Base-by-base conservation (phyloP, 2,113 vertebrate species). In the Daubentonia madagascariensis region DNA sequence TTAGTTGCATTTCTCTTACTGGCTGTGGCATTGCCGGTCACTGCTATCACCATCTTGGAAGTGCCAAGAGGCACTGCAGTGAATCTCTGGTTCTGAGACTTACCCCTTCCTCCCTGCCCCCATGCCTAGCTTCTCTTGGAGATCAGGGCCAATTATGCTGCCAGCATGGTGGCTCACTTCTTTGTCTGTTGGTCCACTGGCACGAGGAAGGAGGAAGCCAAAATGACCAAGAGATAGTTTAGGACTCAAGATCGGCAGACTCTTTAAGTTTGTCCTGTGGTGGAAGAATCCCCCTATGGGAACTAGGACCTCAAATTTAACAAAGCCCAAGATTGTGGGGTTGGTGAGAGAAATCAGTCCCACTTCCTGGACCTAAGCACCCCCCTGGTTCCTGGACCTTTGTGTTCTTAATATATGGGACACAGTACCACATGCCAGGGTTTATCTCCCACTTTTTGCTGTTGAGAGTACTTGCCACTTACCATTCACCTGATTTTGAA, bases 351-450 rank as follows among this genome's bases (percentile, higher is more conserved):
- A 25, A 40, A 20, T 5, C 25, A 48, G 0, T 22, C 40, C 23
- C 14, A 0, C 37, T 32, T 45, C 30, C 25, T 0, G 8, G n/a
- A 13, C 37, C 65, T 13, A 3, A 13, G 57, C 8, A 5, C 17
- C 20, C 72, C 43, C 61, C 5, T 9, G 37, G 72, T 10, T 73
- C 30, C 45, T n/a, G 37, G 16, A 13, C 18, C 23, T 25, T 12
- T 1, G 11, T 2, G 0, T 40, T 89, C 50, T 16, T 20, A 81
- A 6, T 16, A 43, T 0, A 1, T 9, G 63, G 76, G 23, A 45
- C 85, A 32, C 12, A 0, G 43, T 30, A 3, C 32, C 3, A 0
- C 1, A 3, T 0, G 48, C 20, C 8, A 2, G 54, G 13, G 45
- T 6, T 54, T 4, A 9, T 20, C 61, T 50, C 76, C 57, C 7